A percentile compares a stretch with the other conserved stretches of the same genome.
Evolutionary conservation across 2,113 vertebrate species (phyloP).

Genomic region (Lophius piscatorius): DNA sequence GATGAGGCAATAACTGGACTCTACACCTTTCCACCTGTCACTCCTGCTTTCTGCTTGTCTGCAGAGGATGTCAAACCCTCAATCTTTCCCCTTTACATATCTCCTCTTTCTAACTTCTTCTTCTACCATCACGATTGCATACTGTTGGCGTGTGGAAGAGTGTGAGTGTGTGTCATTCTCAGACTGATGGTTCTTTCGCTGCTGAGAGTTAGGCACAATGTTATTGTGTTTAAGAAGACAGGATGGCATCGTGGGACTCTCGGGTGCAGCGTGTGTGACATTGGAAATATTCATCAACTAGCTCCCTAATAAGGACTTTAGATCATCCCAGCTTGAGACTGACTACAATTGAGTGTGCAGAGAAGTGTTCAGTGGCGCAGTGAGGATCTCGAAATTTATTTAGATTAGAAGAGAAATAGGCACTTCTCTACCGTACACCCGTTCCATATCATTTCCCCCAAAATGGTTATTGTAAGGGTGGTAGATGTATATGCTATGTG

Average conservation of each 20-base stretch:
- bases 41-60: conserved; percentile 58
- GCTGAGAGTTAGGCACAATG: conserved; percentile 9
- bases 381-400: conserved; percentile 29
- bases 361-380: conserved; percentile 35
- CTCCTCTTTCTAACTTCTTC: conserved; percentile 22
- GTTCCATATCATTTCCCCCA: neutral
- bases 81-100: conserved; percentile 47
- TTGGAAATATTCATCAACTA: conserved; percentile 36
- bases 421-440: neutral
- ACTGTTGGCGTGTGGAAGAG: conserved; percentile 3
- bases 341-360: conserved; percentile 25
- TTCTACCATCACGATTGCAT: conserved; percentile 6
- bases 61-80: conserved; percentile 66
- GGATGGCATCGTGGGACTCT: conserved; percentile 21
- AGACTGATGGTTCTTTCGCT: conserved; percentile 13
- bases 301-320: conserved; percentile 29
- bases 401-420: conserved; percentile 1
- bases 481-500: no score
- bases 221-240: conserved; percentile 16
- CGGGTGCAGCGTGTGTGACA: conserved; percentile 27
- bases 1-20: conserved; percentile 57
- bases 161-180: conserved; percentile 11
- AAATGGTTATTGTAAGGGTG: neutral
- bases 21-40: conserved; percentile 64
- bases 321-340: conserved; percentile 22